phyloP scores from a whole-genome alignment of 1,140 invertebrate genomes.

The Ostrea edulis region DNA sequence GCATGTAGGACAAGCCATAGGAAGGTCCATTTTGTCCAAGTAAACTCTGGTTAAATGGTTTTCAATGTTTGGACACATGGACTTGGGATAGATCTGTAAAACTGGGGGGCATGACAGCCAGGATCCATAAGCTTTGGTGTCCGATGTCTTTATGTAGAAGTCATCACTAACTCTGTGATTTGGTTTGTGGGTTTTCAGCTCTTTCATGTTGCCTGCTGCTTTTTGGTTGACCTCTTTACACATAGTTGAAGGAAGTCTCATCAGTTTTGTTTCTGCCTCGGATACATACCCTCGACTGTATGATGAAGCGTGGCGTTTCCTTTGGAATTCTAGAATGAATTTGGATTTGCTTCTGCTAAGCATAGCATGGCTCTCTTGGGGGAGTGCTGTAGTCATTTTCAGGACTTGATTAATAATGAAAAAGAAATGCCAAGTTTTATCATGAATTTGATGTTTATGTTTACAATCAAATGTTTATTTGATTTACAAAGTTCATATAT shows the following conservation, averaged over 20 bases:
- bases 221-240: conserved; percentile 52
- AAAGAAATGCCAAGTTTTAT: not conserved
- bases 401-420: not conserved
- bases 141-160: conserved; percentile 49
- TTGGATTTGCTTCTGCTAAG: conserved; percentile 31
- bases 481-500: too few species aligned
- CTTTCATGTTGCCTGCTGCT: conserved; percentile 12
- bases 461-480: too few species aligned
- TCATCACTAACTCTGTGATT: conserved; percentile 26
- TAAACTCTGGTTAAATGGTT: conserved; percentile 44
- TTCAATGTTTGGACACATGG: conserved; percentile 52
- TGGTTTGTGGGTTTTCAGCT: not conserved
- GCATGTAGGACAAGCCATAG: conserved; percentile 54
- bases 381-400: not conserved
- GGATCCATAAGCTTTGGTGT: not conserved
- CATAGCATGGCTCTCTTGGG: conserved; percentile 1
- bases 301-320: not conserved
- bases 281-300: not conserved
- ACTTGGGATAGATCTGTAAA: conserved; percentile 28
- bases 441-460: not conserved
- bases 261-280: conserved; percentile 45
- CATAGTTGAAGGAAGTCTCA: conserved; percentile 32
- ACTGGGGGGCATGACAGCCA: not conserved
- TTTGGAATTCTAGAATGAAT: not conserved
- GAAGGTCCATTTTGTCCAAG: conserved; percentile 43